Evolutionary conservation across 2,797 vertebrate species (phyloP).

Genomic region (Anas acuta): DNA sequence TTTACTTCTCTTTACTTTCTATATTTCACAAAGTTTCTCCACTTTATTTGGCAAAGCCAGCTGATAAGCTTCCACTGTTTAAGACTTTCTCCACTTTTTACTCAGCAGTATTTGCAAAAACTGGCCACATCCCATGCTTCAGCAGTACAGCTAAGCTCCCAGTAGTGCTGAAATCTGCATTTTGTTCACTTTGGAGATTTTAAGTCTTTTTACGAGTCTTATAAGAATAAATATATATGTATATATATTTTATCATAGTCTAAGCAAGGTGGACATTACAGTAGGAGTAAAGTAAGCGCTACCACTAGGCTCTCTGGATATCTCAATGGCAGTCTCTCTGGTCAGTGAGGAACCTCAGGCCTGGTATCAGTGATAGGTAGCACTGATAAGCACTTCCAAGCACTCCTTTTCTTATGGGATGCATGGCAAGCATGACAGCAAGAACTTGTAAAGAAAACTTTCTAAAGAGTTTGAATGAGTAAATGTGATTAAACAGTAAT

Average conservation of each 20-base stretch:
- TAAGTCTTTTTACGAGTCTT: neutral
- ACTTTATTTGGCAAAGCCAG: neutral
- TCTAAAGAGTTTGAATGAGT: neutral
- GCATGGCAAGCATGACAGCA: neutral
- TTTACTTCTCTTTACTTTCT: neutral
- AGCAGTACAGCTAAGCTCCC: neutral
- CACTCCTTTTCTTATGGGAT: accelerated
- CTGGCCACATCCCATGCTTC: neutral
- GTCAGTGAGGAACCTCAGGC: neutral
- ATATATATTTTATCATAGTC: neutral
- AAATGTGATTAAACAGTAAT: neutral
- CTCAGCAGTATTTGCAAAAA: neutral
- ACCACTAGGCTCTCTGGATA: neutral
- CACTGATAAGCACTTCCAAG: neutral
- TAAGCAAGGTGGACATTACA: neutral
- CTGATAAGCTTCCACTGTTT: neutral
- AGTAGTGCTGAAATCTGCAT: neutral
- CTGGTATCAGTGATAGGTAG: neutral
- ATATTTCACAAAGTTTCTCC: neutral
- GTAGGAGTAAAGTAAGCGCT: neutral
- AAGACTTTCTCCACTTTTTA: neutral
- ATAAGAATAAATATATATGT: neutral
- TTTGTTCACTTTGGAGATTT: neutral
- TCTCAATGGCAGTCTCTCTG: accelerated
- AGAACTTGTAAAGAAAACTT: neutral